Evolutionary conservation across 2,888 invertebrate genomes (phyloP).

Genomic region (Pharmacophagus antenor): DNA sequence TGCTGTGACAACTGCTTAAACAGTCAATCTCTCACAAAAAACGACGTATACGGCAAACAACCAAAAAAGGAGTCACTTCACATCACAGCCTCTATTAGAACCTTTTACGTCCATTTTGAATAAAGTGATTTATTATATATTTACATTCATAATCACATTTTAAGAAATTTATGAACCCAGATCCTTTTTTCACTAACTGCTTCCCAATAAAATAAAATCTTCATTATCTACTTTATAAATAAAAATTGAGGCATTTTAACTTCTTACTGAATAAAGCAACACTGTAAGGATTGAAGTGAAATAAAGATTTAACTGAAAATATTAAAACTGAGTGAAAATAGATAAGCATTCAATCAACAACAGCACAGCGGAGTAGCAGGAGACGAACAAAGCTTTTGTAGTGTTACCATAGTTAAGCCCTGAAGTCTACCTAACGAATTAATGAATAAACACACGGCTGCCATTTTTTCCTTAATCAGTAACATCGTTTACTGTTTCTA

Average conservation of each 20-base stretch:
- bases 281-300: constrained; percentile 22
- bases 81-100: constrained; percentile 60
- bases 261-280: constrained; percentile 48
- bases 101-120: constrained; percentile 69
- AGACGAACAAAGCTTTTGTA: constrained; percentile 17
- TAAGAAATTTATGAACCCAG: constrained; percentile 41
- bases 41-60: constrained; percentile 34
- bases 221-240: constrained; percentile 43
- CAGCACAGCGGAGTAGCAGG: constrained; percentile 31
- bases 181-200: constrained; percentile 34
- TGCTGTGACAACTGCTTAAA: constrained; percentile 36
- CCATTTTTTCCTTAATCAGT: background rate
- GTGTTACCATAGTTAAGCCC: constrained; percentile 10
- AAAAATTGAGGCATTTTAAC: constrained; percentile 41
- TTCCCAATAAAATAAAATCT: constrained; percentile 36
- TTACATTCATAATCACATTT: constrained; percentile 71
- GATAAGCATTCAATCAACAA: constrained; percentile 35
- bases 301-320: constrained; percentile 20
- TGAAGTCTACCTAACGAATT: background rate
- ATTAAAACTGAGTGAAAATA: constrained; percentile 29
- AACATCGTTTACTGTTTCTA: background rate
- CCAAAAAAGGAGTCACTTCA: constrained; percentile 46
- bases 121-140: constrained; percentile 56
- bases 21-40: constrained; percentile 35
- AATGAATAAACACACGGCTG: background rate